Conservation (phyloP, 2,888 invertebrate genomes). For the Phoronis australis region DNA sequence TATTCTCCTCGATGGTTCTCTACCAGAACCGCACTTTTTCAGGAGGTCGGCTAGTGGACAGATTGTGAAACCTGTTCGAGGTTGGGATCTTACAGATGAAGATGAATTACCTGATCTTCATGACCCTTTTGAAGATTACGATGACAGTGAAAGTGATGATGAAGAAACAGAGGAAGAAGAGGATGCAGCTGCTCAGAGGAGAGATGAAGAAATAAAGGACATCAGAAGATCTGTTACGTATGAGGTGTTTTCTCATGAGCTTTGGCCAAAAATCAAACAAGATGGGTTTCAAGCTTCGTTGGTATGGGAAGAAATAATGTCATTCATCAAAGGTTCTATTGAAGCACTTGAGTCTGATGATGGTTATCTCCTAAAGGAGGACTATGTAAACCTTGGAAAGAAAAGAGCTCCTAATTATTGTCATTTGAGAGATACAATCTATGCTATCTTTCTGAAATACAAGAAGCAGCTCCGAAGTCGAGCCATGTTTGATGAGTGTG, state of each 20-base stretch:
- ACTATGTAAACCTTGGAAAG: conserved; percentile 25
- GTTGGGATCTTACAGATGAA: conserved; percentile 21
- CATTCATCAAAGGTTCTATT: conserved; percentile 37
- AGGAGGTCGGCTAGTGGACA: conserved; percentile 31
- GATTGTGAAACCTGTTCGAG: conserved; percentile 20
- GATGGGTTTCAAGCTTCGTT: conserved; percentile 38
- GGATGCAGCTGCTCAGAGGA: neutral
- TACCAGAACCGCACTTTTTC: conserved; percentile 30
- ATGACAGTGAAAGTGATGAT: conserved; percentile 16
- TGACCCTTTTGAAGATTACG: conserved; percentile 12
- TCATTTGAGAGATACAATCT: conserved; percentile 24
- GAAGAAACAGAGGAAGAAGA: conserved; percentile 1
- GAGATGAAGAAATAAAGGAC: conserved; percentile 15
- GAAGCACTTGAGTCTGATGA: conserved; percentile 23
- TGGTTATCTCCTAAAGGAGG: conserved; percentile 21
- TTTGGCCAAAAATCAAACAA: conserved; percentile 30
- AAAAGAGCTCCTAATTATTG: conserved; percentile 34
- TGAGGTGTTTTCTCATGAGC: conserved; percentile 28
- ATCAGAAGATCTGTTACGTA: conserved; percentile 36
- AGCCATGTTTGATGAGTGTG: conserved; percentile 29
- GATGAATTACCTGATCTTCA: conserved; percentile 24
- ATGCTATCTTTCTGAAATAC: conserved; percentile 23
- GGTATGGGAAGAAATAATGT: conserved; percentile 43
- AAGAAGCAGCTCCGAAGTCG: conserved; percentile 21
- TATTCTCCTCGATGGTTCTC: conserved; percentile 35